Conservation (phyloP, 1,140 invertebrate species). For the Drosophila paulistorum region DNA sequence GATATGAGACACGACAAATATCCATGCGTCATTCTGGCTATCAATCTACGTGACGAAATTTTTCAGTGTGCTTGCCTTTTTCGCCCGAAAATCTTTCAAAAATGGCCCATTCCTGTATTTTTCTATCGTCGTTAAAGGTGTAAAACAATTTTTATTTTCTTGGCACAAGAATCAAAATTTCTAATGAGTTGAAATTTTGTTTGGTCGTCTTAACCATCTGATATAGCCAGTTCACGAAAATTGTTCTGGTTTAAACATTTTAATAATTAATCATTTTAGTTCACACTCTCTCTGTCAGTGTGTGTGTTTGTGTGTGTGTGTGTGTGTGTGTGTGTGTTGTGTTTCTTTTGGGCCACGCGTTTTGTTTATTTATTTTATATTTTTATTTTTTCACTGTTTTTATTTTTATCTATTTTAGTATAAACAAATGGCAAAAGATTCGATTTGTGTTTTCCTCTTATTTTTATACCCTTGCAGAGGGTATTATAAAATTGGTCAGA, state of each 20-base stretch:
- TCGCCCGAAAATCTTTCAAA: background rate
- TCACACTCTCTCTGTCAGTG: background rate
- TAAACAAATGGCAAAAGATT: constrained; percentile 60
- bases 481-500: too few relatives aligned
- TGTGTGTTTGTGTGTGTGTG: constrained; percentile 6
- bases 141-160: background rate
- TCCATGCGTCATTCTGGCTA: constrained; percentile 3
- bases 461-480: too few relatives aligned
- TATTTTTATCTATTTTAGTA: constrained; percentile 41
- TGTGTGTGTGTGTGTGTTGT: constrained; percentile 22
- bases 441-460: constrained; percentile 3
- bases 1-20: background rate
- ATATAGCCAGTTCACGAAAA: constrained; percentile 49
- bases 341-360: constrained; percentile 47
- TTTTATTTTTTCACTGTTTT: constrained; percentile 4
- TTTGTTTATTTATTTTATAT: constrained; percentile 29
- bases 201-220: constrained; percentile 1
- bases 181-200: constrained; percentile 9
- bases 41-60: constrained; percentile 11
- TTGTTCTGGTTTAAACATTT: constrained; percentile 35
- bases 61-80: background rate
- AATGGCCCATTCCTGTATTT: background rate
- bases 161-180: constrained; percentile 9
- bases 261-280: constrained; percentile 50
- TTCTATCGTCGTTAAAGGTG: background rate